Evolutionary conservation across 2,888 invertebrate genomes (phyloP), one percentile per base, ranked within the genome.

Genomic region (Cremastobaeus sp.): DNA sequence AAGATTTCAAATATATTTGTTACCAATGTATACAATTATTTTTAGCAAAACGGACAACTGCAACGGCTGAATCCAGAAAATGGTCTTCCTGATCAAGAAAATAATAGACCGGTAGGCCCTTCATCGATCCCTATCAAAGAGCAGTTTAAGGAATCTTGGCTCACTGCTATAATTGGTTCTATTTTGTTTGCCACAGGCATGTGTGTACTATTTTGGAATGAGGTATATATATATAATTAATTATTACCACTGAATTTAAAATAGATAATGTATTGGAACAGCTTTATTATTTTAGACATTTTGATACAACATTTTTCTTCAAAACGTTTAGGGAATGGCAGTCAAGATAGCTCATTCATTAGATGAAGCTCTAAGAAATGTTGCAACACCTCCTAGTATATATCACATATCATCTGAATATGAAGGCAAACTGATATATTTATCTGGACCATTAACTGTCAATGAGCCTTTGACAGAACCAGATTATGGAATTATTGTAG

Each of bases 401-500:
- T 88, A 84, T 76, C 88, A 88, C 12, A 79, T 90, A 3, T 83
- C 90, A 1, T 87, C 90, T 0, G 91, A 91, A 65, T 93, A 93
- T 82, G 93, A 96, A 80, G 94, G 93, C 0, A 90, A 91, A 60
- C 90, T 96, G 37, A 91, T 97, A 0, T 94, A 97, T 84, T 89
- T 96, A 8, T 90, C 91, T 15, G 96, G 96, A 0, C 91, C 92
- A 0, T 87, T 97, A 12, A 88, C 91, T 8, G 90, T 96, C 43
- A 91, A 93, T 6, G 95, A 96, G 84, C 96, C 96, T 3, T 90
- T 96, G 62, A 93, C 94, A 0, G 96, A 96, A 84, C 93, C 93
- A 0, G 94, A 94, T 70, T 97, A 96, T 86, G 95, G 95, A 64
- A 92, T 97, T 45, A 93, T 94, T 72, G 92, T 97, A 1, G 91